Base-by-base conservation (phyloP, 2,888 invertebrate species). In the Cheiracanthium punctorium region DNA sequence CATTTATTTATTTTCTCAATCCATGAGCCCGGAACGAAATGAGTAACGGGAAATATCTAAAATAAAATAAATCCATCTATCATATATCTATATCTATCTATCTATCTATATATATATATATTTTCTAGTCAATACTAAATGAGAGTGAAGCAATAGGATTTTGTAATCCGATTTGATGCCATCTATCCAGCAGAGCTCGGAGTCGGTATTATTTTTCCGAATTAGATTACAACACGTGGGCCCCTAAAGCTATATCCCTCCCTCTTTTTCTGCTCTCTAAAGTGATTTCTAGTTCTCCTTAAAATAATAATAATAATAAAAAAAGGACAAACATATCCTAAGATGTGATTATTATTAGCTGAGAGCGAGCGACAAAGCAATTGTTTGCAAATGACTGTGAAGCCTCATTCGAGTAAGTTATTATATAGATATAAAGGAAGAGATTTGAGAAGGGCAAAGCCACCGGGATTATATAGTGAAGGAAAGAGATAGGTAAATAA, bases 141-240 rank as follows among this genome's bases (percentile, higher is more conserved):
- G 84, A 85, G 84, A 85, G 69, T 69, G 64, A n/a, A 70, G 84
- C 79, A 79, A 79, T 79, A 85, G 79, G 73, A 85, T 85, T 85
- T 79, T 79, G 84, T 85, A 85, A 85, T 85, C 84, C 77, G 84
- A 85, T 85, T 85, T 85, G 69, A 52, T 79, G 79, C 74, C 73
- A 77, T 84, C 77, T 73, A 69, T 77, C 67, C 71, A 37, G 48
- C 30, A 43, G 52, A 74, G 67, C 77, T 74, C 58, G 79, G 58
- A 84, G 84, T 43, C 84, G 79, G 84, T 64, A 85, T 85, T 79
- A 79, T 85, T 85, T 85, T 70, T 43, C 32, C 32, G 79, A 85
- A 85, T 79, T 85, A 85, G 84, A 85, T 85, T 85, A 84, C 69
- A 37, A 70, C 84, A 52, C 79, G 74, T 41, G 69, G 73, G 17